Conservation (phyloP, 2,797 vertebrate species). For the Chrosomus eos region DNA sequence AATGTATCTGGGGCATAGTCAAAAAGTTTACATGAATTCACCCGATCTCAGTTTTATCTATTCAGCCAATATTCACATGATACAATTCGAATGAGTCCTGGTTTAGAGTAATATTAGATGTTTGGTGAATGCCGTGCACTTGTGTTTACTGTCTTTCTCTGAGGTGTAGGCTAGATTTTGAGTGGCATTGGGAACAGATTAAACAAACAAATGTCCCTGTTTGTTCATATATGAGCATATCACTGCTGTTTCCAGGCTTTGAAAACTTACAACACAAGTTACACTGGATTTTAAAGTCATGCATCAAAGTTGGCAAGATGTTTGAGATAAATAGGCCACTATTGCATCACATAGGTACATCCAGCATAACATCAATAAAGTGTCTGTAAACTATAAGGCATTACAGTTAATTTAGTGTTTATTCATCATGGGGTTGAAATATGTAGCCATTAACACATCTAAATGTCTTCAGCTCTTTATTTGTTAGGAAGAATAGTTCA, state of each 20-base stretch:
- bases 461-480: not conserved
- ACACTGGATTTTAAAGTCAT: not conserved
- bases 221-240: not conserved
- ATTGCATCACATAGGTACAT: not conserved
- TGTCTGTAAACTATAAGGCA: too few relatives aligned
- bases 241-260: not conserved
- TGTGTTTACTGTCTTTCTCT: not conserved
- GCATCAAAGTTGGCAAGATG: not conserved
- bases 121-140: not conserved
- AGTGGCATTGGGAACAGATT: not conserved
- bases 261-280: not conserved
- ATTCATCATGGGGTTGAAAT: not conserved
- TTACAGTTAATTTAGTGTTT: not conserved
- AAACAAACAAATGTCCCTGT: not conserved
- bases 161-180: too few relatives aligned
- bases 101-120: not conserved
- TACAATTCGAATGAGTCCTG: not conserved
- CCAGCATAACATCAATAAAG: not conserved
- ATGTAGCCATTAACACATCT: not conserved
- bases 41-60: not conserved
- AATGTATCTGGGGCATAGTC: not conserved
- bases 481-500: not conserved
- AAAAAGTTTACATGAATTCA: not conserved
- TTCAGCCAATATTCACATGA: not conserved
- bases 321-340: not conserved